Evolutionary conservation across 2,113 vertebrate genomes (phyloP), one percentile per base, ranked within the genome.

Genomic region (Campylomormyrus tamandua): DNA sequence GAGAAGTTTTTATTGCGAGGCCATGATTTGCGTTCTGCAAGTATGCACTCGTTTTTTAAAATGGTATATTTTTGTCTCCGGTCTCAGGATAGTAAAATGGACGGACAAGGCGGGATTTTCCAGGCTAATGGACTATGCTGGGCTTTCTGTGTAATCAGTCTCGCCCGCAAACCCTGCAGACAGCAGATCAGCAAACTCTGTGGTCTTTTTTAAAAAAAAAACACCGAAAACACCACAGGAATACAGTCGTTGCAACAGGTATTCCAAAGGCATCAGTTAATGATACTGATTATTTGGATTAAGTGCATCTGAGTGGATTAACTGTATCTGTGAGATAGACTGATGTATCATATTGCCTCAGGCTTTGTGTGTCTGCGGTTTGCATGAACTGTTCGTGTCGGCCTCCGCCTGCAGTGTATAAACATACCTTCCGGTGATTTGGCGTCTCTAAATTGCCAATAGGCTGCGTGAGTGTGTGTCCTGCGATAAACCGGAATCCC

Each of bases 221-320:
- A 70, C 62, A 5, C 27, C 0, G 1, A n/a, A 66, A 27, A 70
- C 62, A 13, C 9, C n/a, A 70, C n/a, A 70, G 62, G 15, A 39
- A 80, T 42, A 80, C 74, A 80, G 74, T 42, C 4, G 11, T 77
- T 21, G 17, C 17, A 31, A 19, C 31, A 42, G 74, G 2, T 80
- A 80, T 80, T 80, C 31, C 35, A 42, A 80, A 80, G 74, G 35
- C 35, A 80, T 80, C 74, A 19, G 74, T 35, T 80, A 80, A 80
- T 80, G 74, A 42, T 80, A 19, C 35, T 80, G 74, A 80, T 42
- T 35, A 19, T 42, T 80, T 42, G 74, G 74, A 42, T 80, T 80
- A 80, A 80, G 74, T 80, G 74, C 35, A 42, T 80, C 74, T 42
- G 74, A 80, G 74, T 80, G 74, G 74, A 80, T 80, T 35, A 80